Base-by-base conservation (phyloP, 1,140 invertebrate genomes). In the Venturia canescens region DNA sequence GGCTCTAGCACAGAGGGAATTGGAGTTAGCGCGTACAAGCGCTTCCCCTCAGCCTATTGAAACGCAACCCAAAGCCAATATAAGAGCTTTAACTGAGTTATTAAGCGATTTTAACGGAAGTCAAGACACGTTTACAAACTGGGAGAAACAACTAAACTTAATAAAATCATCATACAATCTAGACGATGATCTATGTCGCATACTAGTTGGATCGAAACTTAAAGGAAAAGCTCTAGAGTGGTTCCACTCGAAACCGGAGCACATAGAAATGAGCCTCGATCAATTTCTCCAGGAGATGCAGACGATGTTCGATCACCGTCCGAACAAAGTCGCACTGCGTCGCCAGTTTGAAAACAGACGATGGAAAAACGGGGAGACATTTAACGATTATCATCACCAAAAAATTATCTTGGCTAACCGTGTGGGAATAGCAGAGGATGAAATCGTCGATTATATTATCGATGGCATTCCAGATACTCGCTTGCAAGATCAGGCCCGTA, bases 361-460 rank as follows among this genome's bases (percentile, higher is more conserved):
- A 1, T 78, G 77, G 78, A 71, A 80, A 66, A 16, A 15, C 3
- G 26, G 27, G 2, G 79, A 80, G 44, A 38, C 48, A 9, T 80
- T 80, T 44, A 63, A 38, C 16, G 79, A 80, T 16, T 80, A 80
- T 26, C 57, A 74, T 34, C 38, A 79, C 29, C 67, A 72, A 4
- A 70, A 80, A 57, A 3, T 80, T 16, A 80, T 31, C 3, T 27
- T 71, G 66, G 78, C 63, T 3, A 71, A 80, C 71, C 69, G 78
- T 0, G 48, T 80, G 26, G 6, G 13, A 13, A 48, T 80, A 15
- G 2, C 34, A 9, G 78, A 80, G 5, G 78, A 80, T 9, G 67
- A 80, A 57, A 44, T 80, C 34, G 27, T 80, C n/a, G 69, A 80
- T 6, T 71, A 80, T n/a, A 69, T 80, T n/a, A 72, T 80, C 15